phyloP scores from a whole-genome alignment of 2,797 vertebrate species.

The Petrocephalus schoutedeni region DNA sequence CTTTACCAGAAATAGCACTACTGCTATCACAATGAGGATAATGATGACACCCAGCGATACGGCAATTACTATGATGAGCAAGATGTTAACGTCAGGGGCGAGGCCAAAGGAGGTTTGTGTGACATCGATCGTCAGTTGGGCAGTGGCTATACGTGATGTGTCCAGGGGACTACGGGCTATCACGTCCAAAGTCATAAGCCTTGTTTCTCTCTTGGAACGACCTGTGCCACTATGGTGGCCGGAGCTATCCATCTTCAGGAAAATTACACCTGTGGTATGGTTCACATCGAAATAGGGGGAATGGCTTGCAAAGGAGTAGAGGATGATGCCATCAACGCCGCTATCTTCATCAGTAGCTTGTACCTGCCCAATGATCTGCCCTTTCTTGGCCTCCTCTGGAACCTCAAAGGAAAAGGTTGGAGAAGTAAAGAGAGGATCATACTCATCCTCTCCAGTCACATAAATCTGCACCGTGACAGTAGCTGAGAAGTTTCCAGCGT shows the following conservation, averaged over 20 bases:
- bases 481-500: conserved; percentile 86
- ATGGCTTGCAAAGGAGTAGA: conserved; percentile 74
- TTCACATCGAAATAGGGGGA: conserved; percentile 89
- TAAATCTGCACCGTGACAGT: conserved; percentile 87
- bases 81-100: conserved; percentile 76
- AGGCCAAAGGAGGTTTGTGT: conserved; percentile 88
- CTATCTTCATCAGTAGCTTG: conserved; percentile 87
- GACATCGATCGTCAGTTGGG: conserved; percentile 79
- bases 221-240: conserved; percentile 57
- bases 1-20: conserved; percentile 81
- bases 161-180: conserved; percentile 83
- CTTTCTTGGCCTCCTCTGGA: conserved; percentile 80
- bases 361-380: conserved; percentile 84
- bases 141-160: conserved; percentile 69
- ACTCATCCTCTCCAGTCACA: conserved; percentile 90
- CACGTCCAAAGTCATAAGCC: conserved; percentile 81
- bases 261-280: conserved; percentile 81
- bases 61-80: conserved; percentile 82
- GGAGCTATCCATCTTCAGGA: conserved; percentile 79
- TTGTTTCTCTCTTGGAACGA: conserved; percentile 71
- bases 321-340: conserved; percentile 85
- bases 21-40: conserved; percentile 81
- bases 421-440: conserved; percentile 82
- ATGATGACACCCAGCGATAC: conserved; percentile 84
- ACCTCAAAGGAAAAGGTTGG: conserved; percentile 81